These are phyloP conservation scores for Drosophila demipolita DNA, from an alignment of 2,888 invertebrate species.

Conservation along the genomic window DNA sequence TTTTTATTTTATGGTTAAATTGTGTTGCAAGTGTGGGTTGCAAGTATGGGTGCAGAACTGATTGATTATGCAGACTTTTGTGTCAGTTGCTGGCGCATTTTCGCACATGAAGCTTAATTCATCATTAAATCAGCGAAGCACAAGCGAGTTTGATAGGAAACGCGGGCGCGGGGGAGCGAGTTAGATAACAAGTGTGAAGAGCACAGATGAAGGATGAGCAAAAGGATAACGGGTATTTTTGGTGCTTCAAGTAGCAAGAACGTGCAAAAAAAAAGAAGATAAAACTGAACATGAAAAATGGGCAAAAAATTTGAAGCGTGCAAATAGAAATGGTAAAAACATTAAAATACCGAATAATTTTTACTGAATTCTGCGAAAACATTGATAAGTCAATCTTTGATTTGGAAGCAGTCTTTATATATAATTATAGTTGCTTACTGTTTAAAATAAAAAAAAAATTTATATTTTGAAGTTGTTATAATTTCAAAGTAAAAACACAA, in stretches of 20 bases:
- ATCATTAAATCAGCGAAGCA: conserved; percentile 66
- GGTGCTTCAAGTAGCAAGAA: conserved; percentile 2
- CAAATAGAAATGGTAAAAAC: not conserved
- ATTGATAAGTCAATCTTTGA: not conserved
- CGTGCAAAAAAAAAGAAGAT: not conserved
- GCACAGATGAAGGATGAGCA: conserved; percentile 19
- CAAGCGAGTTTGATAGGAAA: not conserved
- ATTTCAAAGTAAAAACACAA: not conserved
- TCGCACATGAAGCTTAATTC: conserved; percentile 70
- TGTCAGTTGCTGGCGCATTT: conserved; percentile 69
- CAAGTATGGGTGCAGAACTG: conserved; percentile 31
- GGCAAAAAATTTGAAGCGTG: not conserved
- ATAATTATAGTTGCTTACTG: not conserved
- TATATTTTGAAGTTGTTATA: not conserved
- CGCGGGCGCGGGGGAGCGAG: not conserved
- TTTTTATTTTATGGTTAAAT: conserved; percentile 21
- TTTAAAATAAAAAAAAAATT: not conserved
- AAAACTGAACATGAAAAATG: not conserved
- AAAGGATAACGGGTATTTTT: conserved; percentile 3
- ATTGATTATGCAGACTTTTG: conserved; percentile 79
- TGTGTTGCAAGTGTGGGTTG: not conserved
- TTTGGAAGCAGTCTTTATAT: not conserved
- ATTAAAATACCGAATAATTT: not conserved
- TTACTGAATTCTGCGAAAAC: not conserved
- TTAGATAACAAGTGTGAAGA: conserved; percentile 6